These are phyloP conservation scores for Zeugodacus cucurbitae DNA, from an alignment of 1,140 invertebrate genomes.

Conservation along the genomic window DNA sequence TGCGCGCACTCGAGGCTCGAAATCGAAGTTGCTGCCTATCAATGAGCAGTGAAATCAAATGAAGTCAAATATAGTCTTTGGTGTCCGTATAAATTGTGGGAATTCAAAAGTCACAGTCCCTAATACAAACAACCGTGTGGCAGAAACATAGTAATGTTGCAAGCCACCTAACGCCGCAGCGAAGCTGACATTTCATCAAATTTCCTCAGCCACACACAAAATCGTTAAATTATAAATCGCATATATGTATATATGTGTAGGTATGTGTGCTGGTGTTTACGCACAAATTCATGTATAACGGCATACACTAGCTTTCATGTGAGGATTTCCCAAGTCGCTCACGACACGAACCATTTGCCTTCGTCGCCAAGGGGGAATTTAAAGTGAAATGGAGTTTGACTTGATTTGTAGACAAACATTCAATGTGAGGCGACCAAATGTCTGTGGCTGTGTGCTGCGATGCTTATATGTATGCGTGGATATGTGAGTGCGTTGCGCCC, in stretches of 20 bases:
- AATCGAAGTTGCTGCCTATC: too few relatives aligned
- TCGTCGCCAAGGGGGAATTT: background rate
- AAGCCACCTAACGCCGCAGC: background rate
- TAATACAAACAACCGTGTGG: too few relatives aligned
- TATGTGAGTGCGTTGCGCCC: too few relatives aligned
- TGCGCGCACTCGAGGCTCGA: too few relatives aligned
- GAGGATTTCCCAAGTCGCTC: background rate
- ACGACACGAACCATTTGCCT: background rate
- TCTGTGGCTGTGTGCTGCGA: background rate
- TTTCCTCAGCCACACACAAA: background rate
- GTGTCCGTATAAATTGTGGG: too few relatives aligned
- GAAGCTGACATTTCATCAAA: background rate
- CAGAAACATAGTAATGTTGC: background rate
- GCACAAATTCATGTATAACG: too few relatives aligned
- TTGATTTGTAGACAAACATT: background rate
- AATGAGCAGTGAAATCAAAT: too few relatives aligned
- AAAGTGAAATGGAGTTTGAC: slow-evolving; percentile 6
- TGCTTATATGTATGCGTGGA: background rate
- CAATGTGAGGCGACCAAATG: background rate
- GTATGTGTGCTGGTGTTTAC: too few relatives aligned
- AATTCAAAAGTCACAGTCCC: too few relatives aligned
- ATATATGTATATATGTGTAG: too few relatives aligned
- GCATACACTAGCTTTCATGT: too few relatives aligned
- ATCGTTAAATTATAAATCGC: background rate
- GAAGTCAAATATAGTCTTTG: too few relatives aligned